Evolutionary conservation across 2,888 invertebrate species (phyloP).

Genomic region (Aleiodes alternator): DNA sequence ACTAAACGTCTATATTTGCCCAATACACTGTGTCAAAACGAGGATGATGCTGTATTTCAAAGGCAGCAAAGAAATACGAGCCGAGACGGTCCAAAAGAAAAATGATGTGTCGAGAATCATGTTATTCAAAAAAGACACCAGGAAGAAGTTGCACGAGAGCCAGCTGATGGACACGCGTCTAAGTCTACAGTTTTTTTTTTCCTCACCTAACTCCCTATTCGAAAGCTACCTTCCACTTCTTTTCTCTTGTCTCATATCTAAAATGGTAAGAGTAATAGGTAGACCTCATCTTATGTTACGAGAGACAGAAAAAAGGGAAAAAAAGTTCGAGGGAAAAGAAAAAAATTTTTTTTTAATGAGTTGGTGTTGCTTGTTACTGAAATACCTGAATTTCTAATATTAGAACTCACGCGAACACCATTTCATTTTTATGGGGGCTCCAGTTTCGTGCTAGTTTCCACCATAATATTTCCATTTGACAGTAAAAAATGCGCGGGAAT

Average conservation of each 20-base stretch:
- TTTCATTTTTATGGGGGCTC: slow-evolving; percentile 13
- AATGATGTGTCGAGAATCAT: slow-evolving; percentile 17
- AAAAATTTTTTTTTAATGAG: slow-evolving; percentile 1
- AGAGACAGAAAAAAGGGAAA: neutral
- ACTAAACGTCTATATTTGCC: neutral
- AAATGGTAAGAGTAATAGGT: slow-evolving; percentile 16
- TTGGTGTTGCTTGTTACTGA: slow-evolving; percentile 17
- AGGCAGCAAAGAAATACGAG: neutral
- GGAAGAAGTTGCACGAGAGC: slow-evolving; percentile 40
- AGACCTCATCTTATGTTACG: neutral
- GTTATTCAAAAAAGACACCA: slow-evolving; percentile 33
- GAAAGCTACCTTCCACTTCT: slow-evolving; percentile 13
- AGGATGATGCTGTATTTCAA: neutral
- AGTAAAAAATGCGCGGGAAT: no score
- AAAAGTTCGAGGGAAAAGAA: no score
- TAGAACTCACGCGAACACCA: slow-evolving; percentile 8
- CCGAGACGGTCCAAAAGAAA: slow-evolving; percentile 24
- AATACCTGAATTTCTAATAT: slow-evolving; percentile 31
- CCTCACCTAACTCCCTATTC: slow-evolving; percentile 9
- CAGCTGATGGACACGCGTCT: slow-evolving; percentile 42
- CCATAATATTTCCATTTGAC: neutral
- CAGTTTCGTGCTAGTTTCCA: slow-evolving; percentile 7
- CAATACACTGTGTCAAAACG: neutral
- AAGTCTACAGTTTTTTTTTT: neutral
- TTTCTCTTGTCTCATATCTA: slow-evolving; percentile 11